phyloP scores from a whole-genome alignment of 1,140 invertebrate genomes.

The Uloborus diversus region DNA sequence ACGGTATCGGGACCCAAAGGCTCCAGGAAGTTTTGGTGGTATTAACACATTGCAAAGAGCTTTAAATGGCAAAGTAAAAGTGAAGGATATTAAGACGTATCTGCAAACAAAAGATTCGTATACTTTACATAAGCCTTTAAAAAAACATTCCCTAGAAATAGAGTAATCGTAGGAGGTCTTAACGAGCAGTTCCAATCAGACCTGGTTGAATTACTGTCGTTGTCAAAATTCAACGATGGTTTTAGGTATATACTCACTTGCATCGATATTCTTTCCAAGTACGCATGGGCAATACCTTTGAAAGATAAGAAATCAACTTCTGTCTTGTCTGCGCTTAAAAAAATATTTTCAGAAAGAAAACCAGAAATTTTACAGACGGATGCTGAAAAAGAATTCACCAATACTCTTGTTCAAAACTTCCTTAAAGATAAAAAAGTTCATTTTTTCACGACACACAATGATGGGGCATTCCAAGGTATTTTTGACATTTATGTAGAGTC shows the following conservation, averaged over 20 bases:
- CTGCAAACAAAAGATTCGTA: slow-evolving; percentile 56
- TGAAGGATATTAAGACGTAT: slow-evolving; percentile 28
- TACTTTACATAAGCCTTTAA: slow-evolving; percentile 57
- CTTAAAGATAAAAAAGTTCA: slow-evolving; percentile 58
- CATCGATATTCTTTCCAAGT: slow-evolving; percentile 60
- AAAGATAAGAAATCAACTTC: slow-evolving; percentile 51
- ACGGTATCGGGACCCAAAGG: background rate
- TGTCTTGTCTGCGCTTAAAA: slow-evolving; percentile 27
- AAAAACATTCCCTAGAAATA: slow-evolving; percentile 56
- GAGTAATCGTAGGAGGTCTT: no score
- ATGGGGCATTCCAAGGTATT: no score
- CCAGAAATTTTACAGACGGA: slow-evolving; percentile 2
- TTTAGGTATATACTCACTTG: slow-evolving; percentile 57
- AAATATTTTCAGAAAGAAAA: slow-evolving; percentile 34
- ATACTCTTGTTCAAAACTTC: slow-evolving; percentile 41
- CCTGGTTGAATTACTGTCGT: slow-evolving; percentile 56
- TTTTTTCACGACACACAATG: slow-evolving; percentile 63
- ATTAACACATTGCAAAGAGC: background rate
- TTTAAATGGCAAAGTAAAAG: background rate
- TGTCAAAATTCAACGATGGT: slow-evolving; percentile 57
- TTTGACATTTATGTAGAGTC: no score
- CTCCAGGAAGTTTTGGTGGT: background rate
- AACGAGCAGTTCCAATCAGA: slow-evolving; percentile 60
- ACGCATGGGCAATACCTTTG: slow-evolving; percentile 58
- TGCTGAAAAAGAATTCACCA: background rate